Evolutionary conservation across 2,888 invertebrate species (phyloP).

Genomic region (Napeogenes inachia): DNA sequence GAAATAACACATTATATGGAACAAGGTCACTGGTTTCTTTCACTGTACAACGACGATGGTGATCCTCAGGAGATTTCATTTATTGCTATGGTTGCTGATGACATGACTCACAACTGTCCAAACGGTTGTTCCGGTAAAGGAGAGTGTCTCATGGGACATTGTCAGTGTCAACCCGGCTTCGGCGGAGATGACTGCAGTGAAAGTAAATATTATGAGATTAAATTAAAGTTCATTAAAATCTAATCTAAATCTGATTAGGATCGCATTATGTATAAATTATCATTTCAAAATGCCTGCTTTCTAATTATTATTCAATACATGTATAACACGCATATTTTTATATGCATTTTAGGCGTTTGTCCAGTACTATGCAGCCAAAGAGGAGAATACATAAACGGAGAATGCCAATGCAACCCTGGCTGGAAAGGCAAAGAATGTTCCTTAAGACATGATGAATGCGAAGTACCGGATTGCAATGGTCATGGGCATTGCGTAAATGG

Average conservation of each 20-base stretch:
- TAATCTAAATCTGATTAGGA: too few relatives aligned
- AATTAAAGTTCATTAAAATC: too few relatives aligned
- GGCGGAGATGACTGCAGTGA: slow-evolving; percentile 98
- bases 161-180: slow-evolving; percentile 97
- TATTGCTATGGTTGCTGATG: slow-evolving; percentile 89
- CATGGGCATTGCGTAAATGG: slow-evolving; percentile 98
- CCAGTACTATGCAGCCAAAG: slow-evolving; percentile 97
- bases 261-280: too few relatives aligned
- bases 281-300: too few relatives aligned
- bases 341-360: slow-evolving; percentile 85
- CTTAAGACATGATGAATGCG: slow-evolving; percentile 95
- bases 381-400: slow-evolving; percentile 97
- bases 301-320: too few relatives aligned
- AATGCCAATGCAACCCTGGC: slow-evolving; percentile 97
- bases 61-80: slow-evolving; percentile 92
- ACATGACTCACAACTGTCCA: slow-evolving; percentile 96
- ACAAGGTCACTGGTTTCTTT: slow-evolving; percentile 97
- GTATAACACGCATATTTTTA: neutral
- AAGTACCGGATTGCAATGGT: slow-evolving; percentile 96
- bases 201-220: slow-evolving; percentile 79
- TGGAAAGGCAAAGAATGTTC: slow-evolving; percentile 99
- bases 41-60: slow-evolving; percentile 96
- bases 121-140: slow-evolving; percentile 98
- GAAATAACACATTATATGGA: slow-evolving; percentile 97
- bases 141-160: slow-evolving; percentile 95